phyloP scores from a whole-genome alignment of 2,113 vertebrate species.

The Indicator indicator region DNA sequence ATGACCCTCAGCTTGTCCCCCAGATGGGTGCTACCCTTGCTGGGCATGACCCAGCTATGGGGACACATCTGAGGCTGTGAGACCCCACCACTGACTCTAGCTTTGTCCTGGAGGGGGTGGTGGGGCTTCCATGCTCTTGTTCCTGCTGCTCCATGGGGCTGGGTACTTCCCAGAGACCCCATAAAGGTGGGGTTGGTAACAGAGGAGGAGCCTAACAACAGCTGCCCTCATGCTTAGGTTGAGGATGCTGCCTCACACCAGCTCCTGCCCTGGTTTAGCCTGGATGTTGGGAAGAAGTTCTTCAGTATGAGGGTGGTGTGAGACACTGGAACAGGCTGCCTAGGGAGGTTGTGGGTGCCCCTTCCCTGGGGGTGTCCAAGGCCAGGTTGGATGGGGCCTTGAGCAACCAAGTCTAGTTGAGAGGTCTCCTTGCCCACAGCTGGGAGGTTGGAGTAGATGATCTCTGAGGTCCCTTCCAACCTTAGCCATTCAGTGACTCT shows the following conservation, averaged over 20 bases:
- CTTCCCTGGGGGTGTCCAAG: no score
- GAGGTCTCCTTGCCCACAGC: no score
- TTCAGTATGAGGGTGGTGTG: no score
- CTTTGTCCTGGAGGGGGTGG: neutral
- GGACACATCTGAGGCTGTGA: rapidly evolving
- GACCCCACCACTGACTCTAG: rapidly evolving
- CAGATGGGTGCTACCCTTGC: rapidly evolving
- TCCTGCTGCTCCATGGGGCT: rapidly evolving
- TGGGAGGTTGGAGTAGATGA: no score
- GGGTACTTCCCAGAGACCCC: neutral
- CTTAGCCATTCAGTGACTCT: no score
- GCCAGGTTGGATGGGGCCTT: no score
- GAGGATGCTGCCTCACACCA: neutral
- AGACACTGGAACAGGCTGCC: no score
- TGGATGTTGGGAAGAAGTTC: no score
- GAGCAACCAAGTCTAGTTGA: no score
- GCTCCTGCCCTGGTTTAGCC: neutral
- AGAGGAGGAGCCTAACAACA: neutral
- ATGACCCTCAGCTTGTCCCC: neutral
- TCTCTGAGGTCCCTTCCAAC: no score
- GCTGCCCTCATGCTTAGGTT: rapidly evolving
- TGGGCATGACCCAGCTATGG: rapidly evolving
- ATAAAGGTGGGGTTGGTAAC: rapidly evolving
- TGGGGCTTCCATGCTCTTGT: rapidly evolving
- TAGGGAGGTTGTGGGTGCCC: no score